Evolutionary conservation across 2,888 invertebrate species (phyloP), one percentile per base, ranked within the genome.

Genomic region (Coenonympha arcania): DNA sequence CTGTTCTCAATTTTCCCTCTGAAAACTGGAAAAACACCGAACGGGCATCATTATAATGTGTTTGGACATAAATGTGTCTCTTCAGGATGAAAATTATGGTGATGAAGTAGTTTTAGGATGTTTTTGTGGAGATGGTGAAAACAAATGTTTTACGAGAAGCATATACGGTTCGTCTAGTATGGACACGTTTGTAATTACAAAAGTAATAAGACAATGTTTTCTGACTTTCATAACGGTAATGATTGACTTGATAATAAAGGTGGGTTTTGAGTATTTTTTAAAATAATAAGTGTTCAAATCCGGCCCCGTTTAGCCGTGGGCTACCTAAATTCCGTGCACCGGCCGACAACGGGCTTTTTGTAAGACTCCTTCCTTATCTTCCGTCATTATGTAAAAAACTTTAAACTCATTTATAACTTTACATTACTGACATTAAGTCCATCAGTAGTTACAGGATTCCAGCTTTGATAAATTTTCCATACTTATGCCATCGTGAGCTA

Each of bases 281-380:
- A 24, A 18, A 26, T 61, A 8, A 20, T 4, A 13, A 4, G 60
- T 11, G 16, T 34, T 34, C 22, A 24, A 44, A 36, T 74, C 64
- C 71, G 65, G 60, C 68, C 69, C 72, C 70, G 71, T 58, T 54
- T 61, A 61, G 77, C 80, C 75, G 66, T 70, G 71, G 79, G 79
- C 81, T 78, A 79, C 79, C 76, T 74, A 79, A 80, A 80, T 79
- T 79, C 76, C 63, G 65, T 61, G 65, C 59, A 58, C 63, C 64
- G n/a, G n/a, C n/a, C n/a, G n/a, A 64, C 66, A 66, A 20, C 49
- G 42, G 48, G 47, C 36, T 49, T 45, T 57, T 58, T 60, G 55
- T 57, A 47, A 52, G 45, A 52, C 50, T 56, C 56, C 58, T 62
- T 56, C 56, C 58, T 62, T 60, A 62, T 58, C 69, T 67, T 64